Percentiles rank a stretch among this genome's conserved stretches.
Conservation (phyloP, 2,797 vertebrate species). For the Gobionotothen gibberifrons region DNA sequence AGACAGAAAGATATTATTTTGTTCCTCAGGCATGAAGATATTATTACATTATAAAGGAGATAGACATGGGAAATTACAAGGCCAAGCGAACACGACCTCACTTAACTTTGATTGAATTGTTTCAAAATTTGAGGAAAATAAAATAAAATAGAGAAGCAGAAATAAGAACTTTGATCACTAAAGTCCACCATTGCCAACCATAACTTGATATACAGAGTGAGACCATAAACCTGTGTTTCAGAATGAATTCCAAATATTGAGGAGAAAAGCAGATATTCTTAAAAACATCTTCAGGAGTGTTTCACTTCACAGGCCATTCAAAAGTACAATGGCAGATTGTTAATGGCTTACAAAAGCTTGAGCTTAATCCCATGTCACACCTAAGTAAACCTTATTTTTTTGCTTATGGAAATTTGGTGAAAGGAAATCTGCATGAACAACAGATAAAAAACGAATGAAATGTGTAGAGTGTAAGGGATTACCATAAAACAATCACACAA, state of each 20-base stretch:
- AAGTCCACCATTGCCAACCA: neutral
- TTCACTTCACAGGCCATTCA: neutral
- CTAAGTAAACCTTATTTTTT: slow-evolving; percentile 29
- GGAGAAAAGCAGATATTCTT: neutral
- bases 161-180: neutral
- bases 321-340: slow-evolving; percentile 13
- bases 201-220: neutral
- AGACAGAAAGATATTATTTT: slow-evolving; percentile 12
- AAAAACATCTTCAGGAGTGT: neutral
- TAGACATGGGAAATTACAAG: slow-evolving; percentile 44
- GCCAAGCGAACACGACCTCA: slow-evolving; percentile 12
- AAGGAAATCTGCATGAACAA: slow-evolving; percentile 17
- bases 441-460: slow-evolving; percentile 32
- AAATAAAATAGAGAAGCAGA: neutral
- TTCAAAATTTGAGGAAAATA: neutral
- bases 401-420: slow-evolving; percentile 10
- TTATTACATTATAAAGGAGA: slow-evolving; percentile 44
- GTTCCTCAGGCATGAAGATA: slow-evolving; percentile 32
- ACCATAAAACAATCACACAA: slow-evolving; percentile 1
- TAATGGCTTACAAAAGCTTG: slow-evolving; percentile 32
- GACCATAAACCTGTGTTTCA: neutral
- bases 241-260: neutral
- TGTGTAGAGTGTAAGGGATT: slow-evolving; percentile 13
- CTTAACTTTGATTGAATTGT: slow-evolving; percentile 22
- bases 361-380: slow-evolving; percentile 29